Evolutionary conservation across 2,888 invertebrate species (phyloP), one percentile per base, ranked within the genome.

Genomic region (Phalera bucephala): DNA sequence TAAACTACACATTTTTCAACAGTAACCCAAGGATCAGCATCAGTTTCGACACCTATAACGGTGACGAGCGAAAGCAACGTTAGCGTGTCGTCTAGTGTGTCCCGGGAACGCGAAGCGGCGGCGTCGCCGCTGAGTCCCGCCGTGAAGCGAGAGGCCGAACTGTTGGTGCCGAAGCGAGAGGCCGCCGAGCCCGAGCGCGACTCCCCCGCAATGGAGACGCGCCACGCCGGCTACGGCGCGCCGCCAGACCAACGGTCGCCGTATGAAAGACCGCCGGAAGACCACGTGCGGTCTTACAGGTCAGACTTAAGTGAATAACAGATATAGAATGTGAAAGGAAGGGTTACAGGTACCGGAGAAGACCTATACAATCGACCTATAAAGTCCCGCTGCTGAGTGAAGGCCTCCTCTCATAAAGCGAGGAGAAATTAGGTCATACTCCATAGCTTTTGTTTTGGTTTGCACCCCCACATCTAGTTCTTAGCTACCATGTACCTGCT

Each of bases 151-250:
- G 87, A 85, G 72, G 80, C 66, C 81, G 91, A 75, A 68, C 86
- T 94, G 68, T 82, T 94, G 56, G 92, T 94, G 52, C 93, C 94
- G 8, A 94, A 94, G 88, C 91, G 93, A 19, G 94, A 94, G 81
- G 55, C 91, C 89, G 56, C 83, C 81, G 89, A 88, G 76, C 80
- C 86, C 86, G 91, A 94, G 93, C 81, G 92, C 86, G 95, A 95
- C 82, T 94, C 95, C 45, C 54, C 95, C 86, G 93, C 93, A 83
- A 94, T 94, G 93, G 95, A 95, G 71, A 91, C 93, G 76, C 89
- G 91, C 73, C 91, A 91, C 72, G 91, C 91, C 62, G 91, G 92
- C 50, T 93, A 93, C 76, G 92, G 91, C 55, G 93, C 93, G 75
- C 92, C 92, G 69, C 92, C 92, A 48, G 91, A 92, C 47, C 93